Evolutionary conservation across 1,140 invertebrate species (phyloP), one percentile per base, ranked within the genome.

Genomic region (Geopemphigus sp.): DNA sequence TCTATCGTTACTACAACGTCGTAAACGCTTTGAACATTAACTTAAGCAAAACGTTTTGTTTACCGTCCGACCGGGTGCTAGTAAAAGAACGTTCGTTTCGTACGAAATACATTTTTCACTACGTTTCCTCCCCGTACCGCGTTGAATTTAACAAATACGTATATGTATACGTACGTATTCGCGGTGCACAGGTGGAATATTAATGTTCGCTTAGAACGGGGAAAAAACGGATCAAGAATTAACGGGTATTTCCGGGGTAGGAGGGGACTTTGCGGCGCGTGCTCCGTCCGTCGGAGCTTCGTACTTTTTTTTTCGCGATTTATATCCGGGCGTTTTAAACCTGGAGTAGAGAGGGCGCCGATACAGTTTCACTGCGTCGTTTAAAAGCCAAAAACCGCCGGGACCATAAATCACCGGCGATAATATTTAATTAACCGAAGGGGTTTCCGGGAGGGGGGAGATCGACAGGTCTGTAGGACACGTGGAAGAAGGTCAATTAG

Each of bases 381-480:
- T 39, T 11, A 15, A 22, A 39, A 74, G 54, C 54, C 32, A 56
- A 56, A 61, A 63, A 78, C 22, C 45, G 5, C 39, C n/a, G 8
- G n/a, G 22, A 47, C 74, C 57, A 78, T 78, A 78, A 78, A 78
- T 78, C 74, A 78, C 57, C n/a, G 26, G 61, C 1, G 54, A 61
- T 78, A 61, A 61, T 78, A 61, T 78, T 78, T 50, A 78, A 78
- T 78, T 78, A 78, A 78, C 57, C 61, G 61, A 78, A 78, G 74
- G 74, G 74, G 26, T 53, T 78, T 61, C 14, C 5, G 57, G 57
- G 57, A n/a, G n/a, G n/a, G n/a, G n/a, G n/a, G n/a, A n/a, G n/a
- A 63, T 78, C 74, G 74, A 78, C 74, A 63, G 74, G 74, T 78
- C 39, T 59, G 11, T 11, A 15, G 72, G 72, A 57, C 54, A 61